Evolutionary conservation across 2,888 invertebrate species (phyloP), one percentile per base, ranked within the genome.

Genomic region (Boloria euphrosyne): DNA sequence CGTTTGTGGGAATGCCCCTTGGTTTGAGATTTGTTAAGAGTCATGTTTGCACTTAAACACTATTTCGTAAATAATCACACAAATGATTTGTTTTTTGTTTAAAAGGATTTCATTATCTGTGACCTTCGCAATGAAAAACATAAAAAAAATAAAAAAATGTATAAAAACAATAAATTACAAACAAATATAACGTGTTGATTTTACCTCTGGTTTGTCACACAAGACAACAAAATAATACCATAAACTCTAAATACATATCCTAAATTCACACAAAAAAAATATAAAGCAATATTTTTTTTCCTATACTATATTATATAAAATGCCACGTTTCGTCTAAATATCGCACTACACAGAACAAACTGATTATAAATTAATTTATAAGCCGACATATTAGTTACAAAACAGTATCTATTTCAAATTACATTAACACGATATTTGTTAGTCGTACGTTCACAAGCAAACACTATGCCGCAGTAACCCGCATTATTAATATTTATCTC

Each of bases 1-100:
- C 76, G 73, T 64, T 84, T 89, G 59, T 79, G 77, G 5, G 85
- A 75, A 13, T 77, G 75, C 44, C 78, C 83, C 71, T 82, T 62
- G 43, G 55, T 57, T 51, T 64, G 62, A 43, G 63, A 62, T 7
- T 69, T 65, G 78, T 81, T 86, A 22, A 74, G 60, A 2, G 80
- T 73, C 85, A 86, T 79, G 83, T 7, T 68, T 52, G 22, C 52
- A 69, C 49, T 69, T 27, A 16, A 27, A 46, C 22, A 46, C 18
- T 46, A 31, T 7, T 57, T 46, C 18, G 10, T 16, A n/a, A 54
- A n/a, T 14, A 4, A 2, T 10, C 13, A 22, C 22, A 22, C 27
- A 10, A 27, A n/a, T 14, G 13, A 31, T 18, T 22, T 5, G 18
- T 5, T 52, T 44, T 10, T 4, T n/a, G 17, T 10, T 55, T 46